Evolutionary conservation across 2,888 invertebrate species (phyloP), one percentile per base, ranked within the genome.

Genomic region (Urechis unicinctus): DNA sequence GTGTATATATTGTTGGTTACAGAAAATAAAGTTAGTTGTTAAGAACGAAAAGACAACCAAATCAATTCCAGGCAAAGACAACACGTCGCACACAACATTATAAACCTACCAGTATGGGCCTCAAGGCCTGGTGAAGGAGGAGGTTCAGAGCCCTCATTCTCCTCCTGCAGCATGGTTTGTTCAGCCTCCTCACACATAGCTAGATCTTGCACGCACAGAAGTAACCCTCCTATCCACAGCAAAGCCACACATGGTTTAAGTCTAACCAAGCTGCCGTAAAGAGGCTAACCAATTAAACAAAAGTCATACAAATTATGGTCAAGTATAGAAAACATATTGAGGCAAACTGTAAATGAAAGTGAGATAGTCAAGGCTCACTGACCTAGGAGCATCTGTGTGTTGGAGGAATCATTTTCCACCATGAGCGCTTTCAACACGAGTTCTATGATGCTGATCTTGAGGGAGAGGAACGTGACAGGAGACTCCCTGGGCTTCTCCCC

Each of bases 341-440:
- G 9, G 17, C 17, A 41, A 13, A 41, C 13, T 41, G 36, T 17
- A 36, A 17, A 36, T 36, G 36, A 36, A 36, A 9, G 36, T 13
- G 36, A 9, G 17, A 36, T 36, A 50, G 9, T 9, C 22, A 53
- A 6, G 13, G 17, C 28, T n/a, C 24, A 57, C 66, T 59, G 66
- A 80, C 86, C 85, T 41, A 93, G 80, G 36, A 92, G 79, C 86
- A 91, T 88, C 72, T 92, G 91, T 2, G 90, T 88, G 77, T 93
- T 93, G 64, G 85, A 84, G 0, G 90, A 84, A 79, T 93, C 92
- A 0, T 84, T 84, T 78, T 93, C 92, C 47, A 87, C 87, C 79
- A 88, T 86, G 25, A 93, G 79, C 2, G 91, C 88, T 73, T 86
- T 88, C 77, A 90, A 87, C 22, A 93, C 80, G 28, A 91, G 83